Percentiles rank a stretch among this genome's conserved stretches.
phyloP scores from a whole-genome alignment of 2,888 invertebrate species.

The Sinelater perroti region DNA sequence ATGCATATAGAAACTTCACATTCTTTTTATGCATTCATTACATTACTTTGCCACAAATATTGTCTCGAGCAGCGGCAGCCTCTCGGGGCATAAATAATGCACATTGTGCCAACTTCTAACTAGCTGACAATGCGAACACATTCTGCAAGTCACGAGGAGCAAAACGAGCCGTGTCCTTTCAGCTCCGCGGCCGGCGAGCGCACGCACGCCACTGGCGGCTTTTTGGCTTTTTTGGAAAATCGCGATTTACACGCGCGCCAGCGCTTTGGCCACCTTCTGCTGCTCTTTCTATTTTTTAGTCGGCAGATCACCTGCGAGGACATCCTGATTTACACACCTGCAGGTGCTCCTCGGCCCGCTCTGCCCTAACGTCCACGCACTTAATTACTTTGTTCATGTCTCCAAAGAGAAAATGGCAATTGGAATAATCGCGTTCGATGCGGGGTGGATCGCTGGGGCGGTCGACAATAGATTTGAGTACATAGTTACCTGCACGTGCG shows the following conservation, averaged over 20 bases:
- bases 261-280: too few species aligned
- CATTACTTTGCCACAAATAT: conserved; percentile 19
- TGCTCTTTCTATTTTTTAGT: too few species aligned
- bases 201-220: too few species aligned
- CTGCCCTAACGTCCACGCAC: conserved; percentile 16
- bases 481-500: conserved; percentile 29
- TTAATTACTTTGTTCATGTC: conserved; percentile 23
- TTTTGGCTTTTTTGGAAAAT: too few species aligned
- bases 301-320: conserved; percentile 20
- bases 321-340: conserved; percentile 20
- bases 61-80: conserved; percentile 18
- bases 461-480: conserved; percentile 26
- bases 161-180: too few species aligned
- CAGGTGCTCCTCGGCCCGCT: conserved; percentile 29
- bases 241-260: too few species aligned
- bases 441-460: conserved; percentile 32
- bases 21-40: conserved; percentile 16
- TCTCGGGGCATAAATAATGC: conserved; percentile 28
- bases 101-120: conserved; percentile 33
- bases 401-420: conserved; percentile 13
- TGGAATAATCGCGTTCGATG: conserved; percentile 40
- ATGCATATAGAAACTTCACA: conserved; percentile 16
- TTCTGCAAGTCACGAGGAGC: conserved; percentile 42
- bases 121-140: conserved; percentile 41
- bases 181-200: too few species aligned